phyloP scores from a whole-genome alignment of 2,113 vertebrate genomes.

The Sander vitreus region DNA sequence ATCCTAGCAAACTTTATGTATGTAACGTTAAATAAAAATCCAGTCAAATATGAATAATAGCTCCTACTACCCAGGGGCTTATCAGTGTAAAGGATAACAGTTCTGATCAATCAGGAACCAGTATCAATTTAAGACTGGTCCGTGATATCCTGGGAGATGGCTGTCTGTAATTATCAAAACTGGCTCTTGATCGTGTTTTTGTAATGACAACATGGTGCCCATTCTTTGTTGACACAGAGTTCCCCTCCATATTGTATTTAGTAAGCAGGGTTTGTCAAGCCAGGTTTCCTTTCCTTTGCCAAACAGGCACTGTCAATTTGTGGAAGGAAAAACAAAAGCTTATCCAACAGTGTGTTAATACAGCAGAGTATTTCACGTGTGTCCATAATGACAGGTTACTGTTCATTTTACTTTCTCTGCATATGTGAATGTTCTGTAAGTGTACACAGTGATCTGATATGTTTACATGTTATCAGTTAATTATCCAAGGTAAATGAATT shows the following conservation, averaged over 20 bases:
- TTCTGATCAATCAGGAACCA: background rate
- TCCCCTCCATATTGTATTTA: conserved; percentile 32
- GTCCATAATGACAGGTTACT: conserved; percentile 44
- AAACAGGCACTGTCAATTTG: conserved; percentile 4
- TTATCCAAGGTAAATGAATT: background rate
- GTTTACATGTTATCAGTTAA: conserved; percentile 8
- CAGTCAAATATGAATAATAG: background rate
- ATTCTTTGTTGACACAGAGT: conserved; percentile 34
- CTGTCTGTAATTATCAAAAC: conserved; percentile 27
- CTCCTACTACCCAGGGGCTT: background rate
- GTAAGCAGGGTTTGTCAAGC: conserved; percentile 24
- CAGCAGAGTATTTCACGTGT: conserved; percentile 23
- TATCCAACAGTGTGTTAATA: background rate
- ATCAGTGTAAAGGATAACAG: background rate
- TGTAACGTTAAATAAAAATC: background rate
- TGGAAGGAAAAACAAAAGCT: conserved; percentile 12
- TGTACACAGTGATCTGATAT: conserved; percentile 28
- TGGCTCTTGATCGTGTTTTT: conserved; percentile 14
- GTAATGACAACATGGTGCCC: conserved; percentile 5
- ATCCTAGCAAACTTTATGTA: background rate
- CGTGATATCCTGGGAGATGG: background rate
- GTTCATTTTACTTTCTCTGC: conserved; percentile 15
- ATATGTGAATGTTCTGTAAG: background rate
- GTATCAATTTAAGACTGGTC: background rate
- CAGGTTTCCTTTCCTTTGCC: background rate